Evolutionary conservation across 2,113 vertebrate genomes (phyloP), one percentile per base, ranked within the genome.

Genomic region (Loxodonta africana): DNA sequence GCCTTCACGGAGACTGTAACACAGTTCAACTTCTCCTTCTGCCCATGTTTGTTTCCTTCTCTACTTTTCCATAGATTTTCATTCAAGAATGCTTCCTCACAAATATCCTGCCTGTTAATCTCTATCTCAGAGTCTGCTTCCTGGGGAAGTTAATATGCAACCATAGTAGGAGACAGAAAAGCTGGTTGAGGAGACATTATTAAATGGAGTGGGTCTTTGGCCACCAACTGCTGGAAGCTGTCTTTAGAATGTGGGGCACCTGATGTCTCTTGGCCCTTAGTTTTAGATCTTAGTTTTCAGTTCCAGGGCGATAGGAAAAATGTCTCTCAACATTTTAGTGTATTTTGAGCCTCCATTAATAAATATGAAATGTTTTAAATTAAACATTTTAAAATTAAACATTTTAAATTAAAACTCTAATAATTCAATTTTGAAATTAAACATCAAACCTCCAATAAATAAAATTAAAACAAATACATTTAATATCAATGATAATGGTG

Each of bases 251-350:
- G 18, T 8, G 62, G 65, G 12, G 15, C 11, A 86, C 51, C 28
- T 44, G 26, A 69, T 53, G 33, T 41, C 53, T 85, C 51, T 69
- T 21, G 21, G 18, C 9, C 26, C 30, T 82, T 83, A 60, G 62
- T 46, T 97, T 94, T 67, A 57, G 41, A 26, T 81, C 12, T 91
- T 84, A 53, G 62, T 74, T 77, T 96, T 80, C 53, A 94, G 83
- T 67, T 77, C 21, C 53, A 90, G 4, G n/a, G 9, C 21, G 67
- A 77, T 14, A 63, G 90, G n/a, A 62, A 87, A 93, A 74, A 25
- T 25, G 25, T 25, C 3, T 83, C 28, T 76, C 77, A 76, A 67
- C 7, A 84, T 62, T 51, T 62, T 81, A 73, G 17, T 60, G 15
- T 94, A 83, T 14, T 62, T 62, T 90, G 28, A 91, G 51, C 6